Percentiles rank a stretch among this genome's conserved stretches.
phyloP scores from a whole-genome alignment of 1,140 invertebrate species.

The Planococcus citri region DNA sequence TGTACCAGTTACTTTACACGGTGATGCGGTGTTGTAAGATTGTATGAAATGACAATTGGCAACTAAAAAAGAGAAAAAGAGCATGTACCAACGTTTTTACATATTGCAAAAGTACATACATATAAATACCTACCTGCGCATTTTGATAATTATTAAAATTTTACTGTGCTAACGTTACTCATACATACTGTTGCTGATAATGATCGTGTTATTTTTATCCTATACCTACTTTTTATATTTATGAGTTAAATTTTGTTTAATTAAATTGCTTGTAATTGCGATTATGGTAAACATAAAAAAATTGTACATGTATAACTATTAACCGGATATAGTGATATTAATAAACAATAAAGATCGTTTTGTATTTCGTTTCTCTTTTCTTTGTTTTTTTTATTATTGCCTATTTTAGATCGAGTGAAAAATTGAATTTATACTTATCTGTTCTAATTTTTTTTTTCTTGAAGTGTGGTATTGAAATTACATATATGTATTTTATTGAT shows the following conservation, averaged over 20 bases:
- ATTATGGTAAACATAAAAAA: not conserved
- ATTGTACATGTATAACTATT: not conserved
- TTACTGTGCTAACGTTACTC: not conserved
- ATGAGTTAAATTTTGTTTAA: not conserved
- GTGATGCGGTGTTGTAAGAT: not conserved
- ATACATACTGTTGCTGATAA: not conserved
- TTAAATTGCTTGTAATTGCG: slow-evolving; percentile 3
- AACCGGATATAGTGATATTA: slow-evolving; percentile 7
- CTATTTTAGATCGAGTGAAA: too few species aligned
- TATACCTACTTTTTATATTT: not conserved
- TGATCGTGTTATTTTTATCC: not conserved
- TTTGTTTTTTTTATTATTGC: too few species aligned
- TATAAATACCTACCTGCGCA: not conserved
- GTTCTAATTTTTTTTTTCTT: too few species aligned
- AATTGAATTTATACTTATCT: too few species aligned
- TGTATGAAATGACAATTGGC: not conserved
- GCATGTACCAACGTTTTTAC: not conserved
- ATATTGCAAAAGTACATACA: not conserved
- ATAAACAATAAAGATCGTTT: slow-evolving; percentile 8
- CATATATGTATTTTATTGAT: too few species aligned
- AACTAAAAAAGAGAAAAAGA: too few species aligned
- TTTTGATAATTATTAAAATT: too few species aligned
- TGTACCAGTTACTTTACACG: not conserved
- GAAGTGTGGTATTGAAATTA: too few species aligned
- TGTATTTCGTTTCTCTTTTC: not conserved